Percentiles rank a stretch among this genome's conserved stretches.
Conservation (phyloP, 2,113 vertebrate species). For the Irena cyanogastra region DNA sequence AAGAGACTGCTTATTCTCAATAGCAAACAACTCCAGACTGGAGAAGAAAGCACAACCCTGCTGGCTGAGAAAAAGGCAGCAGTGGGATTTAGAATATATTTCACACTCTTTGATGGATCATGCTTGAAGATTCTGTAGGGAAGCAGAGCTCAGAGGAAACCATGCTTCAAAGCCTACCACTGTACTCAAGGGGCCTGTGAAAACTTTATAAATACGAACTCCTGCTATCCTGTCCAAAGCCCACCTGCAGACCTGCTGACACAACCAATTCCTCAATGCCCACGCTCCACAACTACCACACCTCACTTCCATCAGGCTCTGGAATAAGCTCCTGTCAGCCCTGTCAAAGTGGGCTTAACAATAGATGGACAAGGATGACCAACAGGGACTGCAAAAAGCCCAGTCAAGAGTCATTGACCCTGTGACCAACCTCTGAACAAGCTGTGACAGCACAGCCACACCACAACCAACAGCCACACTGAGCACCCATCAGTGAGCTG, state of each 20-base stretch:
- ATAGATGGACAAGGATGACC: background rate
- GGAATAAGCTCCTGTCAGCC: background rate
- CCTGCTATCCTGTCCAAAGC: background rate
- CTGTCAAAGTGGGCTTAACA: background rate
- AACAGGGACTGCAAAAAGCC: background rate
- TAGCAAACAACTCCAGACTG: slow-evolving; percentile 21
- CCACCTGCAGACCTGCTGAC: background rate
- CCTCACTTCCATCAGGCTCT: background rate
- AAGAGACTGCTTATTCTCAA: slow-evolving; percentile 44
- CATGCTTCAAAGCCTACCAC: background rate
- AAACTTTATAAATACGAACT: background rate
- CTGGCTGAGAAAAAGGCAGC: slow-evolving; percentile 33
- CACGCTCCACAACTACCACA: background rate
- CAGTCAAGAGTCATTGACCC: background rate
- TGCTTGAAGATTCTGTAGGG: slow-evolving; percentile 1
- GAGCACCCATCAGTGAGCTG: background rate
- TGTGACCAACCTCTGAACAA: background rate
- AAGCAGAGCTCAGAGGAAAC: slow-evolving; percentile 2
- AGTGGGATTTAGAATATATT: slow-evolving; percentile 37
- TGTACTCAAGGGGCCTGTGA: background rate
- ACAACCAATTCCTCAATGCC: background rate
- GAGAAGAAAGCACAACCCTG: slow-evolving; percentile 43
- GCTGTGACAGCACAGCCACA: fast-evolving
- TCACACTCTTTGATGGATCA: slow-evolving; percentile 22
- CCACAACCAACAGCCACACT: fast-evolving